Percentiles rank a stretch among this genome's conserved stretches.
Evolutionary conservation across 2,888 invertebrate species (phyloP).

Genomic region (Coelinius sp.): DNA sequence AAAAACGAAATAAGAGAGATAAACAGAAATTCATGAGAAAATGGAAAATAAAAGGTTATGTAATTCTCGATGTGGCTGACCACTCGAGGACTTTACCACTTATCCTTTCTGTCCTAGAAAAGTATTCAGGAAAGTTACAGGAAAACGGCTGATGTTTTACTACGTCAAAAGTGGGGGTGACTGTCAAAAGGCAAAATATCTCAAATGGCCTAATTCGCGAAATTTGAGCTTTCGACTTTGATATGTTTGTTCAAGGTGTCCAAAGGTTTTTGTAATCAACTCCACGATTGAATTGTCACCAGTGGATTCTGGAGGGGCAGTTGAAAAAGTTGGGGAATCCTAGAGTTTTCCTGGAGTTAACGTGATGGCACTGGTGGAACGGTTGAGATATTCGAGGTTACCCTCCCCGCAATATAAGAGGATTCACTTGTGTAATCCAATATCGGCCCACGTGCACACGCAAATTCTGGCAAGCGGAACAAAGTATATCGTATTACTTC

Average conservation of each 20-base stretch:
- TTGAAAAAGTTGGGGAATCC: neutral
- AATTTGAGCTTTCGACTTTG: too few relatives aligned
- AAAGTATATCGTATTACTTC: neutral
- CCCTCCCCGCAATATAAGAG: slow-evolving; percentile 58
- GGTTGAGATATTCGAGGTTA: slow-evolving; percentile 51
- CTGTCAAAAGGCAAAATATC: too few relatives aligned
- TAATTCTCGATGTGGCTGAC: neutral
- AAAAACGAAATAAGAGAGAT: neutral
- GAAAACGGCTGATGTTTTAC: too few relatives aligned
- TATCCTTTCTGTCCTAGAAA: too few relatives aligned
- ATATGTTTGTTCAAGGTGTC: too few relatives aligned
- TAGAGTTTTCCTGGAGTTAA: slow-evolving; percentile 3
- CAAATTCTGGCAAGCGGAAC: neutral
- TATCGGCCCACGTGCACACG: slow-evolving; percentile 58
- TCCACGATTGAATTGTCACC: too few relatives aligned
- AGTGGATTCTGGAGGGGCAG: too few relatives aligned
- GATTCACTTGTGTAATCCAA: slow-evolving; percentile 64
- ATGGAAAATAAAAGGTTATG: neutral
- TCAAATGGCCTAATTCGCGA: too few relatives aligned
- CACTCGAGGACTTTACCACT: slow-evolving; percentile 2
- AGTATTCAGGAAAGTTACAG: too few relatives aligned
- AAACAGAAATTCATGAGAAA: neutral
- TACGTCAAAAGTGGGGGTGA: too few relatives aligned
- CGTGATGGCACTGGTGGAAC: neutral
- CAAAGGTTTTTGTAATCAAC: too few relatives aligned